A percentile compares a stretch with the other conserved stretches of the same genome.
phyloP scores from a whole-genome alignment of 2,797 vertebrate genomes.

The Notolepis coatsorum region DNA sequence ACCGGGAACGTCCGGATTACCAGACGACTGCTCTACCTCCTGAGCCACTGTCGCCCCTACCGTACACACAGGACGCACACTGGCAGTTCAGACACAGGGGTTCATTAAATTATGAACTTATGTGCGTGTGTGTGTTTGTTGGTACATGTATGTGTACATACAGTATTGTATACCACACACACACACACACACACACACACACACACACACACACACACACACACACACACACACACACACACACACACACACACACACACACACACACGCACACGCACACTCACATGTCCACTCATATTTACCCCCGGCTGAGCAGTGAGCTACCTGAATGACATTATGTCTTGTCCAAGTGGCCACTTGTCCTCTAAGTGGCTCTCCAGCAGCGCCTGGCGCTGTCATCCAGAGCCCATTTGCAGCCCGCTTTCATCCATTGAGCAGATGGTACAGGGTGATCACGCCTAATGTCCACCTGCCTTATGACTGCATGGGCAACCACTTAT shows the following conservation, averaged over 20 bases:
- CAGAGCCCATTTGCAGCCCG: slow-evolving; percentile 73
- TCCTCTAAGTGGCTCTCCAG: slow-evolving; percentile 65
- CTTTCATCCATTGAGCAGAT: slow-evolving; percentile 82
- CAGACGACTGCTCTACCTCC: too few relatives aligned
- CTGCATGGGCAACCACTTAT: slow-evolving; percentile 77
- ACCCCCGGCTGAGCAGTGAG: slow-evolving; percentile 22
- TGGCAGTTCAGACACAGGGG: too few relatives aligned
- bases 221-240: background rate
- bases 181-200: background rate
- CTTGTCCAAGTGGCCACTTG: slow-evolving; percentile 68
- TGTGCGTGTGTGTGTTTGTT: too few relatives aligned
- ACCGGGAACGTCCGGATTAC: too few relatives aligned
- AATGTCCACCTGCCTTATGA: slow-evolving; percentile 80
- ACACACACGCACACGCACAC: slow-evolving; percentile 29
- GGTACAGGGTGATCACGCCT: slow-evolving; percentile 73
- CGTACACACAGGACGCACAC: background rate
- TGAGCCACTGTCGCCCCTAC: background rate
- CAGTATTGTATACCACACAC: too few relatives aligned
- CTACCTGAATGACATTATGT: slow-evolving; percentile 54
- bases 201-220: background rate
- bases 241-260: slow-evolving; percentile 11
- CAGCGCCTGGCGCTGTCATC: slow-evolving; percentile 64
- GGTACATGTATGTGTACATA: too few relatives aligned
- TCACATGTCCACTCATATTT: slow-evolving; percentile 41
- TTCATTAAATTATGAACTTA: background rate